Evolutionary conservation across 2,113 vertebrate genomes (phyloP), one percentile per base, ranked within the genome.

Genomic region (Mesembrinibis cayennensis): DNA sequence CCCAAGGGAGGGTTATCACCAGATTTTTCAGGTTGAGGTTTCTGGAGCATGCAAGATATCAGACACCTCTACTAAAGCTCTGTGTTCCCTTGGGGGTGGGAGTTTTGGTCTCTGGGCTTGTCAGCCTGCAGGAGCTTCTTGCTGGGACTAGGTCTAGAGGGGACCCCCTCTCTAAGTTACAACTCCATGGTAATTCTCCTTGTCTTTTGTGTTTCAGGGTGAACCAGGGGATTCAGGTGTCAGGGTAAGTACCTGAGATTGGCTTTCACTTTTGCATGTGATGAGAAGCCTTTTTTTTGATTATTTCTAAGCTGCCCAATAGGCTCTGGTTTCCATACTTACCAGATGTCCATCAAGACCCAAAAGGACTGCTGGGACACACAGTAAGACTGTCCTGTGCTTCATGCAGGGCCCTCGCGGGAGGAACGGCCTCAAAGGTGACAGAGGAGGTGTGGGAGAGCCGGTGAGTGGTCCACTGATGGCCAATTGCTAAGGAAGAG

Each of bases 391-490:
- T 58, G 16, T 80, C 3, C 55, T 78, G 47, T 97, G 50, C 67
- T 83, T 65, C 56, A 0, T 30, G 32, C 94, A 99, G 99, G 99
- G 99, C 72, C 98, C 98, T 65, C 98, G 98, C 30, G 99, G 99
- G 40, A 99, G 98, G 89, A 97, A 76, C 6, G 99, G 99, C 50
- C 52, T 82, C 55, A 99, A 98, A 93, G 99, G 99, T 77, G 98
- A 99, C 94, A 98, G 97, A 95, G 99, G 99, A 85, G 98, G 97
- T 13, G 4, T 50, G 0, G 99, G 99, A 88, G 98, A 95, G 90
- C 90, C 95, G 78, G 99, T 99, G 97, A 99, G 98, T 96, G 14
- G 13, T 32, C 58, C 79, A 17, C 13, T 4, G 1, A 2, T 12
- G 40, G 21, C 17, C 62, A 50, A 42, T 19, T 12, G 40, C 29